phyloP scores from a whole-genome alignment of 2,113 vertebrate genomes.

The Pseudorasbora parva region DNA sequence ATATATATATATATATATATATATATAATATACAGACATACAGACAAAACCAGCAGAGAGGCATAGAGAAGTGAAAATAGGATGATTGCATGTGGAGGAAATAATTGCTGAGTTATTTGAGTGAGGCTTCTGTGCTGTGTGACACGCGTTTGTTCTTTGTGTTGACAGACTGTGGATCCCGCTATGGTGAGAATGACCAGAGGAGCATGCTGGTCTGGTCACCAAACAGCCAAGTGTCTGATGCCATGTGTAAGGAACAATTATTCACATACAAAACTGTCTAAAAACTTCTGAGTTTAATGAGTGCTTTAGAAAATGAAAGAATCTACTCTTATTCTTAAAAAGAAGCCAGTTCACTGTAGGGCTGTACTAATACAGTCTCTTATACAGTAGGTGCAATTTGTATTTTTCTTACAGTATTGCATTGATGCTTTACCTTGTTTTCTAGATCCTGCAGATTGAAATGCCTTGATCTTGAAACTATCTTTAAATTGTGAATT shows the following conservation, averaged over 20 bases:
- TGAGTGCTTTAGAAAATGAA: not conserved
- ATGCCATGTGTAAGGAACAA: conserved; percentile 84
- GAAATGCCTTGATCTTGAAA: not conserved
- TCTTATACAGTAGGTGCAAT: not conserved
- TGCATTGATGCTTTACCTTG: not conserved
- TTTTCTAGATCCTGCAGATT: not conserved
- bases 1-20: not conserved
- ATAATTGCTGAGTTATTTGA: conserved; percentile 9
- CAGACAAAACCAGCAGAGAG: not conserved
- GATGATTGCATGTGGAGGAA: not conserved
- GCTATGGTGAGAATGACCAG: conserved; percentile 83
- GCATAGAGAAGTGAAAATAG: not conserved
- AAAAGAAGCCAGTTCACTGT: not conserved
- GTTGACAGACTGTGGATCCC: conserved; percentile 76
- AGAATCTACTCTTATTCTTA: not conserved
- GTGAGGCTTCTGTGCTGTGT: not conserved
- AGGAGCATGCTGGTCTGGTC: conserved; percentile 94
- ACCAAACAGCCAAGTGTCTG: conserved; percentile 85
- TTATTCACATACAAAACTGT: not conserved
- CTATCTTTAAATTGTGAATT: not conserved
- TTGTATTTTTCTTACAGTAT: not conserved
- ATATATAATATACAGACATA: not conserved
- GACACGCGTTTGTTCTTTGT: conserved; percentile 31
- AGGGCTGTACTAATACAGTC: not conserved
- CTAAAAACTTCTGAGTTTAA: not conserved